phyloP scores from a whole-genome alignment of 2,888 invertebrate genomes.

The Priocnemis perturbator region DNA sequence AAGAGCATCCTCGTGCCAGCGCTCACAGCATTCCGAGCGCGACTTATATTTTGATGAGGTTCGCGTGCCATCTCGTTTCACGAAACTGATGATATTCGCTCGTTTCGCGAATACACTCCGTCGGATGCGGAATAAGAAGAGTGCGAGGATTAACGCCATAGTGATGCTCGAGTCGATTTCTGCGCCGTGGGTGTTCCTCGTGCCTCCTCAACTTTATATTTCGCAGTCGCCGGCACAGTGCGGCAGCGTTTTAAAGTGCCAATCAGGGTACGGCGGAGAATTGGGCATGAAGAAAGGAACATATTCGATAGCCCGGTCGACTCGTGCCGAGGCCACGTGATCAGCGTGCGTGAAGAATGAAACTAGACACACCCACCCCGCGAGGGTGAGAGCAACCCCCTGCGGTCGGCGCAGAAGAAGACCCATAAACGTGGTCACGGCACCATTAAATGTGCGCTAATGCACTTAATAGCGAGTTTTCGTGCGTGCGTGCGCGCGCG shows the following conservation, averaged over 20 bases:
- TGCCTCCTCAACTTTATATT: constrained; percentile 1
- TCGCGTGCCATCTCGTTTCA: too few relatives aligned
- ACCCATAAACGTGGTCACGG: constrained; percentile 45
- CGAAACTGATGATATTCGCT: too few relatives aligned
- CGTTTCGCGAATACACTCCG: too few relatives aligned
- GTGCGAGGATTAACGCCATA: too few relatives aligned
- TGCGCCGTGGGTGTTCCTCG: constrained; percentile 28
- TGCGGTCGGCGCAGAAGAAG: constrained; percentile 39
- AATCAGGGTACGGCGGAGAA: constrained; percentile 36
- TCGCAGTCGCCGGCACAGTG: constrained; percentile 20
- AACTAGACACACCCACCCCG: constrained; percentile 55
- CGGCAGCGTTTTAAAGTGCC: constrained; percentile 44
- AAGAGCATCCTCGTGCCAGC: not conserved
- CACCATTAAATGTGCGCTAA: constrained; percentile 68
- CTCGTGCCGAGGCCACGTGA: constrained; percentile 57
- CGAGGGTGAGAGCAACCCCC: constrained; percentile 25
- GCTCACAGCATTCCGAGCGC: too few relatives aligned
- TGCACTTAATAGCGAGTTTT: constrained; percentile 72
- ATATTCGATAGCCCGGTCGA: constrained; percentile 37
- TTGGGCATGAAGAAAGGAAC: constrained; percentile 18
- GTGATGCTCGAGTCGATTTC: constrained; percentile 18
- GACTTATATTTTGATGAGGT: too few relatives aligned
- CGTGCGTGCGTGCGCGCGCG: constrained; percentile 59
- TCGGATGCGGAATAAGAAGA: too few relatives aligned
- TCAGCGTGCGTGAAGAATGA: constrained; percentile 53